These are phyloP conservation scores for Orycteropus afer DNA, from an alignment of 2,113 vertebrate species.

Conservation along the genomic window DNA sequence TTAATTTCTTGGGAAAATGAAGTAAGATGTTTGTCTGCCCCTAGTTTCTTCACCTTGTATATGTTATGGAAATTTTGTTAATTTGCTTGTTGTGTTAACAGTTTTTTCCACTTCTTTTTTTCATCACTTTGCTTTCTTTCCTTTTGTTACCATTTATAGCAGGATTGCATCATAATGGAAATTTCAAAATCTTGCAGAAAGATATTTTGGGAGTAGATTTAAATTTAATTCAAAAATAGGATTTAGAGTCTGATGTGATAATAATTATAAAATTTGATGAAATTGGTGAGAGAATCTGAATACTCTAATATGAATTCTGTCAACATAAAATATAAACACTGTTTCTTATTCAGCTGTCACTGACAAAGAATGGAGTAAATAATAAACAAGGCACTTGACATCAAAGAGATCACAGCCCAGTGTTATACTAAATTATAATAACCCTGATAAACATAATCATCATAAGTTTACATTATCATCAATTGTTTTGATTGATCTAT, in stretches of 20 bases:
- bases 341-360: not conserved
- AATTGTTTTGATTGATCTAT: not conserved
- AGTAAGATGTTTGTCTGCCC: not conserved
- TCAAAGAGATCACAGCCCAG: not conserved
- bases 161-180: not conserved
- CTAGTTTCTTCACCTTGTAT: not conserved
- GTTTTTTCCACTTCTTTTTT: not conserved
- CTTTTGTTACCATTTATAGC: not conserved
- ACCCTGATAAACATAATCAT: not conserved
- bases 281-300: not conserved
- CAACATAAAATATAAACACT: not conserved
- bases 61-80: not conserved
- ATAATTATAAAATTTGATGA: not conserved
- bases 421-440: not conserved
- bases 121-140: not conserved
- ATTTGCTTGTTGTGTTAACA: not conserved
- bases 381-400: not conserved
- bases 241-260: not conserved
- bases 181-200: not conserved
- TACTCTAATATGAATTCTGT: not conserved
- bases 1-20: not conserved
- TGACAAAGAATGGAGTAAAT: not conserved
- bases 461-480: not conserved
- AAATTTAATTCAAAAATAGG: not conserved
- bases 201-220: not conserved